Conservation (phyloP, 2,888 invertebrate genomes). For the Encarsia formosa region DNA sequence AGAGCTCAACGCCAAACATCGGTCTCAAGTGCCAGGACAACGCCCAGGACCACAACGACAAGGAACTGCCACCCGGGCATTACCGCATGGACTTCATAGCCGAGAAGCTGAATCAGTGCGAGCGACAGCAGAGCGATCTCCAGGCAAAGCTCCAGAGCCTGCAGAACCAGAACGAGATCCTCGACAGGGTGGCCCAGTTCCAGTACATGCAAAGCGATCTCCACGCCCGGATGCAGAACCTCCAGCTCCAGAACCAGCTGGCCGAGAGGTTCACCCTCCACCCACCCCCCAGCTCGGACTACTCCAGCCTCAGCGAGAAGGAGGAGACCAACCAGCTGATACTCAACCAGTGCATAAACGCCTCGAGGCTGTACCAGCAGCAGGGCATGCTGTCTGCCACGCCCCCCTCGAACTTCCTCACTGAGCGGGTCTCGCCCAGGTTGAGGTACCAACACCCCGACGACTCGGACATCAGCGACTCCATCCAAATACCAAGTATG, state of each 20-base stretch:
- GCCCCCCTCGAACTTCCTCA: constrained; percentile 25
- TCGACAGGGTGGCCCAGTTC: constrained; percentile 47
- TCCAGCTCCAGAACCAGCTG: constrained; percentile 39
- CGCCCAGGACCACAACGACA: constrained; percentile 30
- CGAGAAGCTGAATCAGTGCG: constrained; percentile 47
- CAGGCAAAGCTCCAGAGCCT: constrained; percentile 47
- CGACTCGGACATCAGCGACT: constrained; percentile 23
- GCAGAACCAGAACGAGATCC: constrained; percentile 47
- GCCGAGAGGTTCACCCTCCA: constrained; percentile 38
- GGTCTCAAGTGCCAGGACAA: constrained; percentile 41
- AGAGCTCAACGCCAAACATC: constrained; percentile 40
- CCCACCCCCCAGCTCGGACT: constrained; percentile 34
- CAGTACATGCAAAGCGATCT: constrained; percentile 45
- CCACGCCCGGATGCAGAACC: constrained; percentile 41
- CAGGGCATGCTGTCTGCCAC: constrained; percentile 36
- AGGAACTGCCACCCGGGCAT: constrained; percentile 41
- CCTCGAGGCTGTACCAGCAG: constrained; percentile 26
- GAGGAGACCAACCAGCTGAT: constrained; percentile 28
- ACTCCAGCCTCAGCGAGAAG: constrained; percentile 18
- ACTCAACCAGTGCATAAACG: constrained; percentile 24
- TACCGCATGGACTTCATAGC: constrained; percentile 46
- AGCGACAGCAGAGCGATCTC: constrained; percentile 46
- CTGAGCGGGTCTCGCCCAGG: constrained; percentile 41
- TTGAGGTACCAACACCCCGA: constrained; percentile 33
- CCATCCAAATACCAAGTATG: constrained; percentile 36